Evolutionary conservation across 2,888 invertebrate genomes (phyloP).

Genomic region (Ophion costatus): DNA sequence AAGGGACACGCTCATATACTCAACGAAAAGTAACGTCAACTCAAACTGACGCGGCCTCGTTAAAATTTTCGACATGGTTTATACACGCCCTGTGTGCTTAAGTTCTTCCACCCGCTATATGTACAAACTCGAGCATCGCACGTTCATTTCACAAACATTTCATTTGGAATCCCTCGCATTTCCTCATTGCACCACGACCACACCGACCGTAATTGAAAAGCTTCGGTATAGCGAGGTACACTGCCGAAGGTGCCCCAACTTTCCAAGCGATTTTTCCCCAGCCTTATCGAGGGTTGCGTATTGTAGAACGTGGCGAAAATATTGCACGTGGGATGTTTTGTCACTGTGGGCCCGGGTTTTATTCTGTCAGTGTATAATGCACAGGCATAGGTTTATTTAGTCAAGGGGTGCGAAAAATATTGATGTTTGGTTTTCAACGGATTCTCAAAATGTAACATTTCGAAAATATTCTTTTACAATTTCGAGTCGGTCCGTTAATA

Average conservation of each 20-base stretch:
- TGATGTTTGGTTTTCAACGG: too few species aligned
- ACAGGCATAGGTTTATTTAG: neutral
- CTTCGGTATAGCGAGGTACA: constrained; percentile 47
- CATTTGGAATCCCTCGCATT: constrained; percentile 9
- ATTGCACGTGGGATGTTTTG: constrained; percentile 3
- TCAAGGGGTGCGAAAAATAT: too few species aligned
- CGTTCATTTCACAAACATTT: constrained; percentile 47
- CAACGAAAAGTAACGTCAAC: constrained; percentile 32
- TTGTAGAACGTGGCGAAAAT: constrained; percentile 70
- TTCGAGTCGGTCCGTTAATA: too few species aligned
- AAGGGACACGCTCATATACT: constrained; percentile 3
- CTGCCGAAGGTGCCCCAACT: constrained; percentile 57
- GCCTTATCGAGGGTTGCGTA: constrained; percentile 71
- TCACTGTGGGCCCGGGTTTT: neutral
- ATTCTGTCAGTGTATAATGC: neutral
- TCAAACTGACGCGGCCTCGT: constrained; percentile 51
- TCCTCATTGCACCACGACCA: constrained; percentile 21
- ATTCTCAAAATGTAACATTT: too few species aligned
- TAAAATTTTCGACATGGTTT: constrained; percentile 57
- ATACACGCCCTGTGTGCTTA: constrained; percentile 18
- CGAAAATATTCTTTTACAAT: too few species aligned
- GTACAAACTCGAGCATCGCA: constrained; percentile 38
- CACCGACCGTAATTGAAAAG: constrained; percentile 50
- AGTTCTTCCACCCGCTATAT: constrained; percentile 53
- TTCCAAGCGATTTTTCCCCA: constrained; percentile 56